These are phyloP conservation scores for Tachysurus vachellii DNA, from an alignment of 2,113 vertebrate species.

Conservation along the genomic window DNA sequence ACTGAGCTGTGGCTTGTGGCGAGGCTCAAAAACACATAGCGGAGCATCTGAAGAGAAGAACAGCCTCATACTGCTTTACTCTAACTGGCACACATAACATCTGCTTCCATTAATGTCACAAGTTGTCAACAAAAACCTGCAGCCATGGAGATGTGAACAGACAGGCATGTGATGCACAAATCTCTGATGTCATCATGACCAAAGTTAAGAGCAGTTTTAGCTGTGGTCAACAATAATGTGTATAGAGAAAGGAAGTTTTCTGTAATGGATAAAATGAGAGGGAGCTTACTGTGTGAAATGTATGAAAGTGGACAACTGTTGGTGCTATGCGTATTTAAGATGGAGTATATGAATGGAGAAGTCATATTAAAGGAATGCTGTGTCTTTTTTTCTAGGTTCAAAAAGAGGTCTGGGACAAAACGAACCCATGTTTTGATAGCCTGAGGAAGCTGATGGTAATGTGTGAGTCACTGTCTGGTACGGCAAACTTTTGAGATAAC, in stretches of 20 bases:
- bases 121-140: slow-evolving; percentile 25
- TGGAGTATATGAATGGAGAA: background rate
- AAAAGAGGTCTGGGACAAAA: background rate
- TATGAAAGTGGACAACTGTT: background rate
- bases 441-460: background rate
- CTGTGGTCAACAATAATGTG: slow-evolving; percentile 38
- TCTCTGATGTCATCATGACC: slow-evolving; percentile 43
- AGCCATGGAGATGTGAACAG: slow-evolving; percentile 38
- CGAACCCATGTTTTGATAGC: background rate
- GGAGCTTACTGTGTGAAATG: slow-evolving; percentile 3
- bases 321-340: background rate
- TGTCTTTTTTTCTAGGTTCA: background rate
- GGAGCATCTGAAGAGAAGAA: slow-evolving; percentile 23
- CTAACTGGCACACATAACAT: slow-evolving; percentile 27
- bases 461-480: slow-evolving; percentile 50
- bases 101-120: slow-evolving; percentile 24
- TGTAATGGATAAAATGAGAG: slow-evolving; percentile 48
- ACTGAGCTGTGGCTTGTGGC: slow-evolving; percentile 49
- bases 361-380: slow-evolving; percentile 7
- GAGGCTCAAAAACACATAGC: slow-evolving; percentile 34
- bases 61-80: background rate
- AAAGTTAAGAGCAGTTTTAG: slow-evolving; percentile 37
- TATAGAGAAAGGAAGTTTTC: slow-evolving; percentile 18
- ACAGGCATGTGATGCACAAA: slow-evolving; percentile 36
- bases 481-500: slow-evolving; percentile 32